A percentile compares a stretch with the other conserved stretches of the same genome.
Conservation (phyloP, 2,797 vertebrate genomes). For the Helicolenus hilgendorfi region DNA sequence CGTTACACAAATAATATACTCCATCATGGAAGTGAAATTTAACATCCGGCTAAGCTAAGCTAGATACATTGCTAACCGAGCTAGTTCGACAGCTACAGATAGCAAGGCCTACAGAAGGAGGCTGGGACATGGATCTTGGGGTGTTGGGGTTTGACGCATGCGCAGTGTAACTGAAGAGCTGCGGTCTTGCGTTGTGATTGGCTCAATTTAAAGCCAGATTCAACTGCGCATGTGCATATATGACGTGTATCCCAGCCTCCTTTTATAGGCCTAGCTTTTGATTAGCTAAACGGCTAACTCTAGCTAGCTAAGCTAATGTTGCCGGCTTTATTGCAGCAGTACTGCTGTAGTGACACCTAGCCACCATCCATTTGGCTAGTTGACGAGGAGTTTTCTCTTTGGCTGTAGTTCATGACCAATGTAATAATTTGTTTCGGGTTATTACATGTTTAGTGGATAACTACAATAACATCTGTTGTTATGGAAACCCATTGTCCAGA, state of each 20-base stretch:
- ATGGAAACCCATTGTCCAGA: neutral
- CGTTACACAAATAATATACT: neutral
- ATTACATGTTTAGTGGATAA: neutral
- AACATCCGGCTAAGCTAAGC: constrained; percentile 1
- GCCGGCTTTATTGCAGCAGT: constrained; percentile 56
- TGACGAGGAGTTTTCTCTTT: neutral
- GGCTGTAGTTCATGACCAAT: neutral
- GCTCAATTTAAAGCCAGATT: too few relatives aligned
- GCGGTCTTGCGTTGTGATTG: too few relatives aligned
- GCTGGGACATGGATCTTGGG: too few relatives aligned
- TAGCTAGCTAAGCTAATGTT: constrained; percentile 20
- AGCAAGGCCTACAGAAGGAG: too few relatives aligned
- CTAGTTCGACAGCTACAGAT: neutral
- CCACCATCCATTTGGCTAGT: neutral
- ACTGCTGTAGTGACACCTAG: neutral
- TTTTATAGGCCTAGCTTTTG: neutral
- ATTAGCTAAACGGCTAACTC: constrained; percentile 52
- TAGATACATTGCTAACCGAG: constrained; percentile 51
- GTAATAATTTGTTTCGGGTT: neutral
- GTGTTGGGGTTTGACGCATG: rapidly evolving
- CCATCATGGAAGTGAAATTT: neutral
- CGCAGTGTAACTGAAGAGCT: too few relatives aligned
- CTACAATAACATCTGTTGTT: neutral
- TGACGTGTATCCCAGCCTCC: rapidly evolving
- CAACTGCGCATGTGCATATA: too few relatives aligned